A percentile compares a stretch with the other conserved stretches of the same genome.
These are phyloP conservation scores for Apis cerana DNA, from an alignment of 1,140 invertebrate species.

Conservation along the genomic window DNA sequence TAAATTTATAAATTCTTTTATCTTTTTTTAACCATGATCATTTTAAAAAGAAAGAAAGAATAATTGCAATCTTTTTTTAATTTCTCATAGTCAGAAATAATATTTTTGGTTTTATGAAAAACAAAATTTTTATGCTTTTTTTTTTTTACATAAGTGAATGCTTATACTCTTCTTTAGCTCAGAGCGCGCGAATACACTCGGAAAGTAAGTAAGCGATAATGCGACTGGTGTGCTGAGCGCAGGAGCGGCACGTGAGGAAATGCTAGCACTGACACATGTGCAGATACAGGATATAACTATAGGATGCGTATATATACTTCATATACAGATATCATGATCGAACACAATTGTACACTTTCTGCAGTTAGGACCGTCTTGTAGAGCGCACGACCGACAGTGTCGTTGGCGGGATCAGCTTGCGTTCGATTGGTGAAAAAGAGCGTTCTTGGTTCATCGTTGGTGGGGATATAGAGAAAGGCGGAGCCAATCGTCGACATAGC, in stretches of 20 bases:
- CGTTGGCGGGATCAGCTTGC: conserved; percentile 42
- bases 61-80: background rate
- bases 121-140: background rate
- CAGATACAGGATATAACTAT: conserved; percentile 17
- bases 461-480: conserved; percentile 32
- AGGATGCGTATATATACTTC: background rate
- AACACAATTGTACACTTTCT: background rate
- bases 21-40: background rate
- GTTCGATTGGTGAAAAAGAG: conserved; percentile 23
- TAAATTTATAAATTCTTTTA: background rate
- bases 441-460: conserved; percentile 23
- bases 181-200: conserved; percentile 27
- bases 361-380: conserved; percentile 7
- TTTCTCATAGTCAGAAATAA: background rate
- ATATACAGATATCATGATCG: background rate
- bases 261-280: conserved; percentile 34
- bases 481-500: conserved; percentile 57
- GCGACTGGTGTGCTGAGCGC: conserved; percentile 33
- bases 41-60: background rate
- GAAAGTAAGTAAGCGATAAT: conserved; percentile 54
- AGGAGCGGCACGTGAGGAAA: conserved; percentile 48
- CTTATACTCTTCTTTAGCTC: conserved; percentile 25
- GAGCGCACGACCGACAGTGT: conserved; percentile 13
- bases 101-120: background rate
- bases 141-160: background rate